Evolutionary conservation across 2,797 vertebrate species (phyloP).

Genomic region (Chaetodon trifasciatus): DNA sequence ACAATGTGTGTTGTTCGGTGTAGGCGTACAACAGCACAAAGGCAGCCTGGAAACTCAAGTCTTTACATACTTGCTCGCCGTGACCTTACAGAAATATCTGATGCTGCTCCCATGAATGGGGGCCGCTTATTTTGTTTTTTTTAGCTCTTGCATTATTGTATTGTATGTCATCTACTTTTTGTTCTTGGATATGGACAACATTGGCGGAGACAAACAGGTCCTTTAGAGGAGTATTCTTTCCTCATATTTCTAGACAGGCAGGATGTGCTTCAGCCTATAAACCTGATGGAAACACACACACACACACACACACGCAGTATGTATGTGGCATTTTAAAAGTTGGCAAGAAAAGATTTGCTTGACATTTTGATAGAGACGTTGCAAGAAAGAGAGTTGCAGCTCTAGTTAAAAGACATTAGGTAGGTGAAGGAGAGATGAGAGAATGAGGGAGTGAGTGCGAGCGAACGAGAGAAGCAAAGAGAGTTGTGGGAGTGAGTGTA

Average conservation of each 20-base stretch:
- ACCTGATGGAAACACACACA: not conserved
- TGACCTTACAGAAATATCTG: conserved; percentile 38
- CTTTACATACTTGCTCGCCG: conserved; percentile 30
- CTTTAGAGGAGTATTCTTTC: not conserved
- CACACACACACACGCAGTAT: conserved; percentile 7
- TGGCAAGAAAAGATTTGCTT: conserved; percentile 35
- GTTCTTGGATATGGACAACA: not conserved
- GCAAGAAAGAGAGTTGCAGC: conserved; percentile 17
- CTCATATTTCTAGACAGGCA: not conserved
- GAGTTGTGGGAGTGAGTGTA: conserved; percentile 72
- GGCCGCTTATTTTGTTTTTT: conserved; percentile 5
- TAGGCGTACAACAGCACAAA: conserved; percentile 46
- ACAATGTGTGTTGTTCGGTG: conserved; percentile 46
- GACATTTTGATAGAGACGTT: conserved; percentile 44
- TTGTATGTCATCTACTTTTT: not conserved
- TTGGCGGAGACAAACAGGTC: not conserved
- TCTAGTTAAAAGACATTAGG: conserved; percentile 52
- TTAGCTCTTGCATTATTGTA: not conserved
- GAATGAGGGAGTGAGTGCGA: conserved; percentile 48
- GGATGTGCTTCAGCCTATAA: conserved; percentile 5
- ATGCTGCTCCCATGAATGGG: conserved; percentile 35
- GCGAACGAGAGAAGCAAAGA: conserved; percentile 36
- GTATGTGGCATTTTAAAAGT: conserved; percentile 55
- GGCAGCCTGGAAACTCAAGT: conserved; percentile 46
- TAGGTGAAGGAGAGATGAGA: conserved; percentile 47